Conservation (phyloP, 2,888 invertebrate species). For the Chrysolina oricalcia region DNA sequence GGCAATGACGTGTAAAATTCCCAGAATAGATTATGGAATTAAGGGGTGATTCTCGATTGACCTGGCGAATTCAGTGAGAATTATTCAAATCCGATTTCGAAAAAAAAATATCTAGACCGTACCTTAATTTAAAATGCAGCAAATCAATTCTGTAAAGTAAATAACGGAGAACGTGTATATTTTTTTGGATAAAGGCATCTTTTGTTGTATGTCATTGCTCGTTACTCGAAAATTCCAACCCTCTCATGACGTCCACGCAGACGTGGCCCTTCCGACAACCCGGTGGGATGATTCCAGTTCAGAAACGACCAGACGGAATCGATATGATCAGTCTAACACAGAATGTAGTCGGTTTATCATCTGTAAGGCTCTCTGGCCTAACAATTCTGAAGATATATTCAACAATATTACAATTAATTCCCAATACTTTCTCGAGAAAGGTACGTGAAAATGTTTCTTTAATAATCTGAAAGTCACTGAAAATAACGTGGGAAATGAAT, state of each 20-base stretch:
- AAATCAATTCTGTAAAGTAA: neutral
- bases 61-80: too few relatives aligned
- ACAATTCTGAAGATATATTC: conserved; percentile 19
- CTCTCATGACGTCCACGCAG: conserved; percentile 30
- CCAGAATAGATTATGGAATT: neutral
- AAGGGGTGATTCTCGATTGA: neutral
- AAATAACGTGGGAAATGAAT: neutral
- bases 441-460: conserved; percentile 29
- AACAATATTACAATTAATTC: conserved; percentile 8
- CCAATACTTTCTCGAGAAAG: conserved; percentile 35
- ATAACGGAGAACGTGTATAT: neutral
- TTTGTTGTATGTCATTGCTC: neutral
- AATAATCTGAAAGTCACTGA: neutral
- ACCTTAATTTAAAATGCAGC: too few relatives aligned
- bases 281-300: conserved; percentile 28
- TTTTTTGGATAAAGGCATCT: neutral
- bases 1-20: neutral
- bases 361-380: conserved; percentile 58
- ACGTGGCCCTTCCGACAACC: conserved; percentile 40
- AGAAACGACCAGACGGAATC: conserved; percentile 47
- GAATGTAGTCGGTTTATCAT: conserved; percentile 66
- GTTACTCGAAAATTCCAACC: conserved; percentile 18
- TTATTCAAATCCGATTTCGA: too few relatives aligned
- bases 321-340: conserved; percentile 64
- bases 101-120: too few relatives aligned